A percentile compares a stretch with the other conserved stretches of the same genome.
Evolutionary conservation across 2,797 vertebrate species (phyloP).

Genomic region (Pteropus rufus): DNA sequence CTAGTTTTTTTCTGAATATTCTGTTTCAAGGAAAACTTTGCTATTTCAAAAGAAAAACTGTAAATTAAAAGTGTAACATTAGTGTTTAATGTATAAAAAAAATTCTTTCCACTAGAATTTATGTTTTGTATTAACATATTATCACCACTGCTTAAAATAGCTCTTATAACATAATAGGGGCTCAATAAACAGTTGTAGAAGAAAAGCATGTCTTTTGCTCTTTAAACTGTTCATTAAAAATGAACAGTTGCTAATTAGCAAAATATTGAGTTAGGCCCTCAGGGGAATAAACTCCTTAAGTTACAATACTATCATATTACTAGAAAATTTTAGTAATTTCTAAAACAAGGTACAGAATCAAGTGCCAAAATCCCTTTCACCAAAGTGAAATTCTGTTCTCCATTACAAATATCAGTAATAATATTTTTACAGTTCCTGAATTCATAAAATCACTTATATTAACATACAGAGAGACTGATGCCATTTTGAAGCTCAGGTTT

Average conservation of each 20-base stretch:
- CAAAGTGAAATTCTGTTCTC: constrained; percentile 22
- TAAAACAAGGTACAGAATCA: constrained; percentile 2
- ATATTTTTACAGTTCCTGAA: constrained; percentile 16
- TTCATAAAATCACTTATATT: constrained; percentile 37
- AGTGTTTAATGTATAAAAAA: neutral
- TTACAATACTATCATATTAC: neutral
- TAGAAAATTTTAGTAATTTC: constrained; percentile 28
- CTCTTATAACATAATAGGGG: neutral
- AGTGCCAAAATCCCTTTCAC: constrained; percentile 2
- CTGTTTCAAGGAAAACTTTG: neutral
- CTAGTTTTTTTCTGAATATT: neutral
- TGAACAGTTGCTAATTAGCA: neutral
- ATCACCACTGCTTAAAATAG: neutral
- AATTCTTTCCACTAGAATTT: constrained; percentile 8
- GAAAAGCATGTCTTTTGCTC: neutral
- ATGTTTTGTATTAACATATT: constrained; percentile 15
- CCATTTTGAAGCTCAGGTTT: neutral
- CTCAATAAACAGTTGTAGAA: neutral
- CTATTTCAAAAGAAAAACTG: constrained; percentile 18
- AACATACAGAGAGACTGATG: neutral
- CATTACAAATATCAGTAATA: neutral
- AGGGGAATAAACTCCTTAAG: neutral
- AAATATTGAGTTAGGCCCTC: neutral
- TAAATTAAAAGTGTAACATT: neutral
- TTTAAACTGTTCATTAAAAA: neutral